Conservation (phyloP, 1,140 invertebrate genomes). For the Bombus waltoni region DNA sequence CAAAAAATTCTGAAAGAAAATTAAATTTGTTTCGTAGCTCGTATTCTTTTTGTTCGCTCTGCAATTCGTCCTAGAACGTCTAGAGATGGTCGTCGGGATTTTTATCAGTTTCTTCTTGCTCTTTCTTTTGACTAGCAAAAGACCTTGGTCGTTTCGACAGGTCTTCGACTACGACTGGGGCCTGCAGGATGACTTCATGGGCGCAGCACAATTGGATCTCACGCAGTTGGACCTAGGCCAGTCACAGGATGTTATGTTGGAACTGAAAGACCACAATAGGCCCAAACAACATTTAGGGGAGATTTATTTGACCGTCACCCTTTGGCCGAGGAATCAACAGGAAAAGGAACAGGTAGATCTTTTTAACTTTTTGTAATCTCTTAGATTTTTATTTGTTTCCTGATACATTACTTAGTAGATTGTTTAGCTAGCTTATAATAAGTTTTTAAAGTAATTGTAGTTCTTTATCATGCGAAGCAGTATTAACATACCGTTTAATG, state of each 20-base stretch:
- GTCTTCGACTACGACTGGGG: slow-evolving; percentile 99
- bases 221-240: slow-evolving; percentile 92
- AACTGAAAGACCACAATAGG: slow-evolving; percentile 88
- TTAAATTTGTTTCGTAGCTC: neutral
- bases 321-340: slow-evolving; percentile 94
- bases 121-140: slow-evolving; percentile 28
- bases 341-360: slow-evolving; percentile 94
- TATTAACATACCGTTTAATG: no score
- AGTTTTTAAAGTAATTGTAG: no score
- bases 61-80: neutral
- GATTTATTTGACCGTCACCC: slow-evolving; percentile 90
- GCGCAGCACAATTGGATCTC: slow-evolving; percentile 92
- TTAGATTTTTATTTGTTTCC: neutral
- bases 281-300: slow-evolving; percentile 90
- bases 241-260: slow-evolving; percentile 89
- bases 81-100: neutral
- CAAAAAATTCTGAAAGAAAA: neutral
- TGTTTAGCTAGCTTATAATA: neutral
- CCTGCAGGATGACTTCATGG: slow-evolving; percentile 99
- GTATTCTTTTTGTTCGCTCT: neutral
- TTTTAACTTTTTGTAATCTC: neutral
- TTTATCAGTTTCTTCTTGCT: slow-evolving; percentile 29
- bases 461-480: no score
- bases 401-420: neutral
- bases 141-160: slow-evolving; percentile 79